phyloP scores from a whole-genome alignment of 2,888 invertebrate genomes.

The Smittia sp. region DNA sequence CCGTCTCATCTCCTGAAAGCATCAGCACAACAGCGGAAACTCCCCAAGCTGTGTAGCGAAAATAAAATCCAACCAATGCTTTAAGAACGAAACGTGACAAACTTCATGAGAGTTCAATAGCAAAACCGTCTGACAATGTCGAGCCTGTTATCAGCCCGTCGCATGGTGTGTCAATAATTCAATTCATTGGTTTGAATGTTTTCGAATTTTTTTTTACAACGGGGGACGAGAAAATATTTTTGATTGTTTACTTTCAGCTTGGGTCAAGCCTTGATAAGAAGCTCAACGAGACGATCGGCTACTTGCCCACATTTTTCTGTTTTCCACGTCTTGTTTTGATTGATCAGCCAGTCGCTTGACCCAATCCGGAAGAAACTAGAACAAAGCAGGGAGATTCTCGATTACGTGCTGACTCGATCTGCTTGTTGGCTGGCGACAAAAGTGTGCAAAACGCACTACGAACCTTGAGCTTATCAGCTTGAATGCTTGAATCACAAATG shows the following conservation, averaged over 20 bases:
- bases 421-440: neutral
- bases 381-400: neutral
- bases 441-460: neutral
- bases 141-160: neutral
- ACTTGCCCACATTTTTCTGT: neutral
- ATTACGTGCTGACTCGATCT: too few relatives aligned
- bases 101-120: too few relatives aligned
- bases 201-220: slow-evolving; percentile 6
- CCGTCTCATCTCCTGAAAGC: neutral
- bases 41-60: too few relatives aligned
- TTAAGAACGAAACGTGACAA: neutral
- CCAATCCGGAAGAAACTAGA: neutral
- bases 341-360: neutral
- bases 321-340: slow-evolving; percentile 4
- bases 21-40: too few relatives aligned
- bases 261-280: slow-evolving; percentile 6
- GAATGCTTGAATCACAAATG: neutral
- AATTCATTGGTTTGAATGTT: neutral
- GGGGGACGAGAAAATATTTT: neutral
- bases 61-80: too few relatives aligned
- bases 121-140: neutral
- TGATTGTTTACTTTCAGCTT: slow-evolving; percentile 6
- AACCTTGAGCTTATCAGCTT: neutral
- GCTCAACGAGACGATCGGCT: neutral
- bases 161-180: neutral